phyloP scores from a whole-genome alignment of 2,888 invertebrate species.

The Drosophila picticornis region DNA sequence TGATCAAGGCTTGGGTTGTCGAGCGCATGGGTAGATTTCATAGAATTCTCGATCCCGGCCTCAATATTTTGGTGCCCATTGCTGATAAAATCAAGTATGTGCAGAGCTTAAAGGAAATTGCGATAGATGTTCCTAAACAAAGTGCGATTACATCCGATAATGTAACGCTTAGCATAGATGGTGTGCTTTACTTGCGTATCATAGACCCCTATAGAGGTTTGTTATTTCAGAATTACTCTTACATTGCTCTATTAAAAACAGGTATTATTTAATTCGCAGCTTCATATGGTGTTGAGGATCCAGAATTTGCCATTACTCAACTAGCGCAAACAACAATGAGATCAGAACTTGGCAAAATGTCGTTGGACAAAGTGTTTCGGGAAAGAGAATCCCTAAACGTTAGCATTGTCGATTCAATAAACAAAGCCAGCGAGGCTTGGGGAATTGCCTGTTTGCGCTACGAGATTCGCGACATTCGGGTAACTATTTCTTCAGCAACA shows the following conservation, averaged over 20 bases:
- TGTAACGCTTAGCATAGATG: slow-evolving; percentile 98
- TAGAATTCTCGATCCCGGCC: slow-evolving; percentile 96
- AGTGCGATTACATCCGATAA: slow-evolving; percentile 99
- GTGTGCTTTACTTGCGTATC: slow-evolving; percentile 97
- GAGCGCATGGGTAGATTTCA: slow-evolving; percentile 99
- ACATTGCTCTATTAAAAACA: neutral
- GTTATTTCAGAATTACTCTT: neutral
- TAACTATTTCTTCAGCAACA: slow-evolving; percentile 48
- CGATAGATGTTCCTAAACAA: slow-evolving; percentile 99
- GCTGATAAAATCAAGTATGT: slow-evolving; percentile 98
- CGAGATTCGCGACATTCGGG: slow-evolving; percentile 91
- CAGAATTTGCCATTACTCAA: slow-evolving; percentile 99
- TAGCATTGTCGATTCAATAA: slow-evolving; percentile 97
- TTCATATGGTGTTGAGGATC: slow-evolving; percentile 99
- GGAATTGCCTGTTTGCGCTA: slow-evolving; percentile 98
- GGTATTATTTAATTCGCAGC: slow-evolving; percentile 84
- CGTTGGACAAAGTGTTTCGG: slow-evolving; percentile 97
- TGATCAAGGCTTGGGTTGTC: slow-evolving; percentile 93
- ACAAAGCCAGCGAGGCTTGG: slow-evolving; percentile 99
- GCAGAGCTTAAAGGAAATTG: slow-evolving; percentile 99
- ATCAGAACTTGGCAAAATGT: slow-evolving; percentile 98
- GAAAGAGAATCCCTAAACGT: slow-evolving; percentile 98
- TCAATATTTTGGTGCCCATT: slow-evolving; percentile 96
- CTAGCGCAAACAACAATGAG: slow-evolving; percentile 99
- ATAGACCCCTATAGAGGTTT: slow-evolving; percentile 95